phyloP scores from a whole-genome alignment of 2,888 invertebrate species.

The Antitype chi region DNA sequence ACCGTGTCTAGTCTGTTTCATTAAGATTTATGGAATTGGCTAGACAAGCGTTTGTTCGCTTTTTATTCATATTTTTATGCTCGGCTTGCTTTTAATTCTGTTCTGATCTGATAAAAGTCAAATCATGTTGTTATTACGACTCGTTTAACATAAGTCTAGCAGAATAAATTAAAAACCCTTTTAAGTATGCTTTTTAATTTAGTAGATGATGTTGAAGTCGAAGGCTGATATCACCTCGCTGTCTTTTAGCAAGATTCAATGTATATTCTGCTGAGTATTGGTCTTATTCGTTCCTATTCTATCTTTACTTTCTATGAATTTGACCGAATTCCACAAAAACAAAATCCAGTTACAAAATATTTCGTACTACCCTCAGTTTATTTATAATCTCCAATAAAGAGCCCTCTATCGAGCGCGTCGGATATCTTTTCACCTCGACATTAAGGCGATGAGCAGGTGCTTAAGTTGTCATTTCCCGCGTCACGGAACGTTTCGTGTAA shows the following conservation, averaged over 20 bases:
- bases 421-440: constrained; percentile 79
- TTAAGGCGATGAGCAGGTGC: constrained; percentile 85
- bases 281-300: background rate
- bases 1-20: constrained; percentile 50
- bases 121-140: constrained; percentile 27
- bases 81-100: constrained; percentile 46
- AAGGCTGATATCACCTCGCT: background rate
- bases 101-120: constrained; percentile 38
- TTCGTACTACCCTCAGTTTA: constrained; percentile 48
- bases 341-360: constrained; percentile 7
- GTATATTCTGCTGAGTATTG: background rate
- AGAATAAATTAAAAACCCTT: constrained; percentile 18
- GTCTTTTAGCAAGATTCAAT: background rate
- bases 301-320: background rate
- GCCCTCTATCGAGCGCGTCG: constrained; percentile 73
- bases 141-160: constrained; percentile 19
- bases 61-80: constrained; percentile 48
- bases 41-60: constrained; percentile 52
- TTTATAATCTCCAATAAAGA: constrained; percentile 75
- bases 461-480: constrained; percentile 87
- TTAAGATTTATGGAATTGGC: constrained; percentile 62
- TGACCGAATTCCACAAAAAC: background rate
- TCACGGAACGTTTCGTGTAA: constrained; percentile 79
- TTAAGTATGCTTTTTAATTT: background rate
- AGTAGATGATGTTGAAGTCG: background rate